Evolutionary conservation across 2,113 vertebrate species (phyloP), one percentile per base, ranked within the genome.

Genomic region (Sylvietta virens): DNA sequence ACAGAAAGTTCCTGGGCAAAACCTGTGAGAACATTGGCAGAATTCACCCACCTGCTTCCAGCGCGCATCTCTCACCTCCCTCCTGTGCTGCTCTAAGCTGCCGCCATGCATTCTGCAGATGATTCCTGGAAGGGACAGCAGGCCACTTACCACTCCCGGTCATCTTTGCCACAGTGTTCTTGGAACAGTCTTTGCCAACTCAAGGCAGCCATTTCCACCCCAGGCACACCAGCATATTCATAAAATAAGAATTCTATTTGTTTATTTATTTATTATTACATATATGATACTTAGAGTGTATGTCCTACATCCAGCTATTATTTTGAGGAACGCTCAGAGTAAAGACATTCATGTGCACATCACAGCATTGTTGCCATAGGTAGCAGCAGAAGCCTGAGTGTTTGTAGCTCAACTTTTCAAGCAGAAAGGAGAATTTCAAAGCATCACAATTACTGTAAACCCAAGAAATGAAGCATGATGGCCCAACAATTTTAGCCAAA

Each of bases 51-150:
- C 3, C 10, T 40, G 58, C 33, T 42, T 37, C 40, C 22, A 58
- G 47, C 24, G n/a, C 1, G 31, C 84, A 77, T 42, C 37, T 86
- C 57, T 51, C 45, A 35, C 27, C n/a, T 40, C 44, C 20, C 45
- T 84, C 21, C 54, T 44, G 23, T 28, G 28, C 77, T 51, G 23
- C 45, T 6, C 3, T 18, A 42, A 28, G 7, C 17, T 15, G 8
- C 18, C 8, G 35, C 42, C 3, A 1, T 30, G 18, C 19, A 22
- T 45, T 27, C 31, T 0, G 1, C 30, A 35, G 33, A 9, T 2
- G 5, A 28, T 26, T 82, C 23, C 66, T 23, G 44, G 12, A n/a
- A 10, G 20, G 74, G 31, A 69, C 5, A 27, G 33, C 35, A 37
- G 37, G 27, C 30, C 47, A 60, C 31, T 33, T 19, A 27, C 7